Evolutionary conservation across 2,113 vertebrate species (phyloP).

Genomic region (Astur gentilis): DNA sequence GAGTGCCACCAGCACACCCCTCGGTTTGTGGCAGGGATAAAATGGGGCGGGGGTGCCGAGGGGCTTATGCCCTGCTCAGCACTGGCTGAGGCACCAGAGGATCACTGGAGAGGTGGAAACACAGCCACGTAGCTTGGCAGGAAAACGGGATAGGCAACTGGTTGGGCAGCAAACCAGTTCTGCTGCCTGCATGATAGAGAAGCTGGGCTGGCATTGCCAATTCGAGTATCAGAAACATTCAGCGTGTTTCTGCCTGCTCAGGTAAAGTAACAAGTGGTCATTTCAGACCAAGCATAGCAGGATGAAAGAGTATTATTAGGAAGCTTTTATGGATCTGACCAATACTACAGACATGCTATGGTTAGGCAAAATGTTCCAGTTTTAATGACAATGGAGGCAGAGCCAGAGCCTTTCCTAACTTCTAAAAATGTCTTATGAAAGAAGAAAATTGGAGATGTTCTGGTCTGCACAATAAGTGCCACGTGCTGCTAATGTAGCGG

Average conservation of each 20-base stretch:
- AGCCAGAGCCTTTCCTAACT: background rate
- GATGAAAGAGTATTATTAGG: background rate
- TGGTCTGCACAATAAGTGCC: background rate
- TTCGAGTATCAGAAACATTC: background rate
- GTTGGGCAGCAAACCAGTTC: background rate
- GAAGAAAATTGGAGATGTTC: background rate
- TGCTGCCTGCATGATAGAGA: background rate
- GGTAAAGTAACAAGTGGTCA: background rate
- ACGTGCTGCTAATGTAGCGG: background rate
- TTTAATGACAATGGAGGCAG: background rate
- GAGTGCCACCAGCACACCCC: background rate
- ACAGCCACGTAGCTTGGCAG: accelerated
- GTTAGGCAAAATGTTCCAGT: background rate
- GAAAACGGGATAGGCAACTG: background rate
- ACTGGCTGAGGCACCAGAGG: background rate
- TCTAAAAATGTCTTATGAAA: background rate
- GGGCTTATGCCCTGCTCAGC: accelerated
- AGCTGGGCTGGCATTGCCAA: background rate
- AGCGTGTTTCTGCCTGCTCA: background rate
- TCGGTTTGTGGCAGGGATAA: background rate
- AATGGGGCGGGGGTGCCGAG: background rate
- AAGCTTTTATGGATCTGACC: background rate
- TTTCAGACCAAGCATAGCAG: background rate
- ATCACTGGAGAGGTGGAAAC: background rate
- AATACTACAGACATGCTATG: accelerated